These are phyloP conservation scores for Australoheros scitulus DNA, from an alignment of 2,113 vertebrate species.

Conservation along the genomic window DNA sequence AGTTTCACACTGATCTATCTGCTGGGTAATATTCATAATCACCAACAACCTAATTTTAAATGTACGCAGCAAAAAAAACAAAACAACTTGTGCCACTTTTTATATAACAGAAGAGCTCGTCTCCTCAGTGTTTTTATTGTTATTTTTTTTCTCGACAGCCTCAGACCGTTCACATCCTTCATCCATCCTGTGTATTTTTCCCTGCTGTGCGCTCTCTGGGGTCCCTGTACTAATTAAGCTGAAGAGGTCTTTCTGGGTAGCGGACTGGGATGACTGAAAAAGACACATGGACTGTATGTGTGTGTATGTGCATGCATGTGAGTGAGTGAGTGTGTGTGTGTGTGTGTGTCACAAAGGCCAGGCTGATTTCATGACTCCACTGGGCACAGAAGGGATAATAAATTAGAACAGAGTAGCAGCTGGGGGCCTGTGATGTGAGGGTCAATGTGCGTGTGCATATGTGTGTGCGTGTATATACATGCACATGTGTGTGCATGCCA, in stretches of 20 bases:
- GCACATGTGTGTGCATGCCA: neutral
- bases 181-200: constrained; percentile 52
- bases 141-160: constrained; percentile 9
- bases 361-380: constrained; percentile 77
- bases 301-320: constrained; percentile 25
- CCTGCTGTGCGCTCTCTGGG: constrained; percentile 57
- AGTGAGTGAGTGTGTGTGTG: constrained; percentile 25
- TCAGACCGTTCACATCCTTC: constrained; percentile 51
- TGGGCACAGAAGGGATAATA: constrained; percentile 74
- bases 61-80: neutral
- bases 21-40: neutral
- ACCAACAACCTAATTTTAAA: neutral
- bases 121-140: neutral
- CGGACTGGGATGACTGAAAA: constrained; percentile 43
- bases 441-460: constrained; percentile 15
- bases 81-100: neutral
- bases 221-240: constrained; percentile 78
- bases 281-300: constrained; percentile 29
- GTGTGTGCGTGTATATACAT: neutral
- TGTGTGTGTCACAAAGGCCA: constrained; percentile 53
- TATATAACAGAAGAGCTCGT: neutral
- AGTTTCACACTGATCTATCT: constrained; percentile 1
- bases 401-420: constrained; percentile 76
- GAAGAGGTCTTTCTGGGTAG: constrained; percentile 69
- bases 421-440: constrained; percentile 67